These are phyloP conservation scores for Takifugu rubripes DNA, from an alignment of 2,797 vertebrate species.

Conservation along the genomic window DNA sequence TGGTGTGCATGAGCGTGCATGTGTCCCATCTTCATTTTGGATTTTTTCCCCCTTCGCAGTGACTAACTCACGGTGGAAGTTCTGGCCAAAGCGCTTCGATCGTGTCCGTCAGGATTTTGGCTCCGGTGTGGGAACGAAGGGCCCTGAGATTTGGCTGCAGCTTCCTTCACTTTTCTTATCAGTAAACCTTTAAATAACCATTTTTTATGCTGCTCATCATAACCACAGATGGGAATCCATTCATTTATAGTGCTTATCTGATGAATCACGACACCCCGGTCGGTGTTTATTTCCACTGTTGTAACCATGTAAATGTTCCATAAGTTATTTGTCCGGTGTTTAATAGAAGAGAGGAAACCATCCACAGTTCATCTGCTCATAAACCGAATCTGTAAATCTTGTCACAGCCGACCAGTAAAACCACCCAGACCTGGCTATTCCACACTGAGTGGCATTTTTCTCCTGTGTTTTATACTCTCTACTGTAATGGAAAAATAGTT, in stretches of 20 bases:
- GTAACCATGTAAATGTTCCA: too few species aligned
- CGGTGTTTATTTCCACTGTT: too few species aligned
- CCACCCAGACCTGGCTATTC: constrained; percentile 31
- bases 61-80: constrained; percentile 44
- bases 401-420: constrained; percentile 39
- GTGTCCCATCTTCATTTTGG: constrained; percentile 27
- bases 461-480: constrained; percentile 34
- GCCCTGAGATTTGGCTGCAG: constrained; percentile 24
- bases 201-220: background rate
- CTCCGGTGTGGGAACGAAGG: constrained; percentile 28
- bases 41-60: constrained; percentile 23
- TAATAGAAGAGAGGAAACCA: too few species aligned
- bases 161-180: constrained; percentile 20
- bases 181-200: constrained; percentile 7
- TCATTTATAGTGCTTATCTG: too few species aligned
- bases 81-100: constrained; percentile 45
- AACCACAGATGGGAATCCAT: background rate
- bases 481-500: constrained; percentile 55
- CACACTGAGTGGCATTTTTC: constrained; percentile 29
- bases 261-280: too few species aligned
- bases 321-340: too few species aligned
- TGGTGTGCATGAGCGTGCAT: constrained; percentile 23
- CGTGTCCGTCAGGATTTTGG: constrained; percentile 49
- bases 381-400: constrained; percentile 31
- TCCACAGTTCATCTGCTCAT: constrained; percentile 2